Base-by-base conservation (phyloP, 2,797 vertebrate species). In the Galagoides demidoff region DNA sequence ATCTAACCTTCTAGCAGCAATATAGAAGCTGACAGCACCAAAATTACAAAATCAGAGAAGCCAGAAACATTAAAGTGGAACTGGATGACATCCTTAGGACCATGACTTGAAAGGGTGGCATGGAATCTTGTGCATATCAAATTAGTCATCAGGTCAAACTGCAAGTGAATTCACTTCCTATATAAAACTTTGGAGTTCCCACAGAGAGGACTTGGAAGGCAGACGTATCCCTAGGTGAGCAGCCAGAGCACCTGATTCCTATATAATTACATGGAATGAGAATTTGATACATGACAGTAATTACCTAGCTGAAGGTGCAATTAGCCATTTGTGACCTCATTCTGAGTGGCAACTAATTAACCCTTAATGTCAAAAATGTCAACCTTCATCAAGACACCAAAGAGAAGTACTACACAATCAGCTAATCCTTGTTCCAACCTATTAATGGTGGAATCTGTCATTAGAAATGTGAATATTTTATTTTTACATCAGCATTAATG, bases 201-300 rank as follows among this genome's bases (percentile, higher is more conserved):
- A 96, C 96, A 77, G 97, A 96, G 96, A 96, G 92, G 82, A 95
- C 90, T 97, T 96, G 96, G 97, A 97, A 97, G 90, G 95, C 94
- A 94, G 97, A 94, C 1, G 5, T 84, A 93, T 97, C 93, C 96
- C 96, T 96, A 96, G 97, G 96, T 97, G 95, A 97, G 85, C 88
- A 95, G 91, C 93, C 97, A 96, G 96, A 96, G 87, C 95, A 97
- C 96, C 97, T 97, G 97, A 97, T 97, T 97, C 94, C 85, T 95
- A 88, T 97, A 98, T 98, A 98, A 98, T 97, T 98, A 97, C 97
- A 97, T 94, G 93, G 97, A 97, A 97, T 96, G 95, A 98, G 97
- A 97, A 96, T 97, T 97, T 97, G 97, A 98, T 97, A 97, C 97
- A 98, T 97, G 97, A 97, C 97, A 97, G 97, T 97, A 98, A 98